Conservation (phyloP, 2,797 vertebrate species). For the Alosa sapidissima region DNA sequence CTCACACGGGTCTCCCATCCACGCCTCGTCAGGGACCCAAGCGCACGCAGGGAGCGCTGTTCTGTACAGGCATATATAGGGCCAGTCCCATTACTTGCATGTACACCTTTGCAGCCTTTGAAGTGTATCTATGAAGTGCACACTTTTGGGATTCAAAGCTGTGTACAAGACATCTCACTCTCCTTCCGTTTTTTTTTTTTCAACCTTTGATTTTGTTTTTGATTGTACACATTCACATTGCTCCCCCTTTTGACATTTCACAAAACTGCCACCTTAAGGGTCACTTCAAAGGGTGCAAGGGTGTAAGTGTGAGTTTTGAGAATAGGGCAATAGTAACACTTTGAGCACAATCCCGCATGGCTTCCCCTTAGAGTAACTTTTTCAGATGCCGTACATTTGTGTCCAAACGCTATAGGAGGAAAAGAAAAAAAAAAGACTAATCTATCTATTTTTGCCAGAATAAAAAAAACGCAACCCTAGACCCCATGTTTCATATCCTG, state of each 20-base stretch:
- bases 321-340: neutral
- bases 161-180: neutral
- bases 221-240: neutral
- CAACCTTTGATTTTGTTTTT: neutral
- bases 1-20: neutral
- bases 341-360: slow-evolving; percentile 20
- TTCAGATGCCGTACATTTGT: slow-evolving; percentile 4
- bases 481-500: neutral
- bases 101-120: neutral
- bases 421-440: neutral
- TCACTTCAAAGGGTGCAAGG: neutral
- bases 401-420: neutral
- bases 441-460: slow-evolving; percentile 10
- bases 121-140: neutral
- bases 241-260: neutral
- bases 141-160: neutral
- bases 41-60: neutral
- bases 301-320: neutral
- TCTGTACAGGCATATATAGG: slow-evolving; percentile 15
- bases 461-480: neutral
- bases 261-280: neutral
- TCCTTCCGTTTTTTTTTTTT: neutral
- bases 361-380: neutral
- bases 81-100: neutral
- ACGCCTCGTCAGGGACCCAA: neutral